Conservation (phyloP, 2,888 invertebrate species). For the Sminthurides aquaticus region DNA sequence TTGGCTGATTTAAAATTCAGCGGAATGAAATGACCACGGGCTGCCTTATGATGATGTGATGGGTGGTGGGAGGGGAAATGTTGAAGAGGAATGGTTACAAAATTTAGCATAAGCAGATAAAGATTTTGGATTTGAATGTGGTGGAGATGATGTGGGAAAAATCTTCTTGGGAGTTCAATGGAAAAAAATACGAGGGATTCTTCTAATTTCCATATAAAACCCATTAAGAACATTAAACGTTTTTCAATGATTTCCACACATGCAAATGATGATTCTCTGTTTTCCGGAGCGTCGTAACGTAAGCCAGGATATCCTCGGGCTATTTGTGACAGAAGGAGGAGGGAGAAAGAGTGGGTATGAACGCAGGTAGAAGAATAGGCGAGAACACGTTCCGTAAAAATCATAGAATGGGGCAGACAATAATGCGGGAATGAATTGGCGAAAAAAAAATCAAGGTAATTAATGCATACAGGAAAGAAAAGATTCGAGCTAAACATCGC, state of each 20-base stretch:
- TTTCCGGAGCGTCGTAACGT: background rate
- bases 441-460: background rate
- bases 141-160: too few species aligned
- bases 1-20: too few species aligned
- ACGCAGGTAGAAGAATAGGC: too few species aligned
- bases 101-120: too few species aligned
- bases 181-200: background rate
- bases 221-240: slow-evolving; percentile 5
- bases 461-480: background rate
- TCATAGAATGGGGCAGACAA: too few species aligned
- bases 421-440: background rate
- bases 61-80: too few species aligned
- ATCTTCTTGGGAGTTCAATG: background rate
- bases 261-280: background rate
- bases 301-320: background rate
- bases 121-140: too few species aligned
- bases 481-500: background rate
- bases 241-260: slow-evolving; percentile 8
- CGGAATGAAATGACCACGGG: too few species aligned
- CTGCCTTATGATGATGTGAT: too few species aligned
- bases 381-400: too few species aligned
- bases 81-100: too few species aligned
- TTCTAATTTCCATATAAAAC: slow-evolving; percentile 2
- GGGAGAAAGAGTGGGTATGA: too few species aligned
- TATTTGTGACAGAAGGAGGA: background rate